Conservation (phyloP, 1,140 invertebrate genomes). For the Vanessa tameamea region DNA sequence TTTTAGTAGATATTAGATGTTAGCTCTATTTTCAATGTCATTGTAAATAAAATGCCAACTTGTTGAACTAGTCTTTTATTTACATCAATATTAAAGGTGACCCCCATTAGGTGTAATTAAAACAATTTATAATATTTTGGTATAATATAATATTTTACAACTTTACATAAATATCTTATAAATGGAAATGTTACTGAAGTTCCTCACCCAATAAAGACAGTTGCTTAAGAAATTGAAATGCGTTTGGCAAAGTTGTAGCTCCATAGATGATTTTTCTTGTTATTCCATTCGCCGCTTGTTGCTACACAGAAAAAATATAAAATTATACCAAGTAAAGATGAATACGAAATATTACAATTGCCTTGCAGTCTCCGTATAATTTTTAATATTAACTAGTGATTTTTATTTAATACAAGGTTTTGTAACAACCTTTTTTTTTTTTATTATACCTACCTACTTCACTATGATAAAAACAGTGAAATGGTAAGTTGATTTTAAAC, state of each 20-base stretch:
- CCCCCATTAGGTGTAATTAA: conserved; percentile 17
- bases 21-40: conserved; percentile 81
- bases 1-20: conserved; percentile 78
- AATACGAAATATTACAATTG: not conserved
- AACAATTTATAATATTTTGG: not conserved
- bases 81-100: conserved; percentile 7
- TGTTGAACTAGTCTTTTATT: conserved; percentile 76
- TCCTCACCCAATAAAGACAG: conserved; percentile 88
- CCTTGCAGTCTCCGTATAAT: too few species aligned
- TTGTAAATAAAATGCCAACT: conserved; percentile 82
- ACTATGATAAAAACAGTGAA: too few species aligned
- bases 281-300: conserved; percentile 86
- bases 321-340: not conserved
- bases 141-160: conserved; percentile 35
- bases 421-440: too few species aligned
- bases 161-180: conserved; percentile 30
- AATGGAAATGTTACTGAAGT: conserved; percentile 81
- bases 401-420: too few species aligned
- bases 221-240: conserved; percentile 95
- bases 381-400: too few species aligned
- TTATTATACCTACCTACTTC: too few species aligned
- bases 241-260: conserved; percentile 95
- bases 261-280: conserved; percentile 96
- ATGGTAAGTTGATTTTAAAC: too few species aligned
- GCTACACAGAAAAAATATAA: conserved; percentile 63